Percentiles rank a stretch among this genome's conserved stretches.
Evolutionary conservation across 1,140 invertebrate species (phyloP).

Genomic region (Leptinotarsa lineolata): DNA sequence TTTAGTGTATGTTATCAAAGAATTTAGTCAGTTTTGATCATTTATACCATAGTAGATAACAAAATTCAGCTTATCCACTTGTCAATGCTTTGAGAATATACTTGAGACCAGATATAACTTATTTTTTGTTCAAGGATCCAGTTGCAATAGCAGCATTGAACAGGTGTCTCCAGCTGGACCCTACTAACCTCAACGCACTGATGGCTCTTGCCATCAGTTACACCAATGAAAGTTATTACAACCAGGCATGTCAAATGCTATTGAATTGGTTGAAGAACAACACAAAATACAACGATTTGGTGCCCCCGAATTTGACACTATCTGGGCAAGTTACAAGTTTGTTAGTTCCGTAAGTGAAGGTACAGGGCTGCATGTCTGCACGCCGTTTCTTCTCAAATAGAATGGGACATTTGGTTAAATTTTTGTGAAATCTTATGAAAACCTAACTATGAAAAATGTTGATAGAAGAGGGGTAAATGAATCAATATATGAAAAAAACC

Average conservation of each 20-base stretch:
- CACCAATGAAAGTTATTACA: conserved; percentile 90
- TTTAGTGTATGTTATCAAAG: too few relatives aligned
- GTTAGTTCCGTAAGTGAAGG: conserved; percentile 48
- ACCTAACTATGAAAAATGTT: too few relatives aligned
- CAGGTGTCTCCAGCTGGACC: conserved; percentile 81
- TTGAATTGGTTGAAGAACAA: conserved; percentile 84
- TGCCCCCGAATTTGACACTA: conserved; percentile 60
- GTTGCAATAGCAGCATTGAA: conserved; percentile 87
- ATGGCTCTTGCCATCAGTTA: conserved; percentile 92
- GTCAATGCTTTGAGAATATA: too few relatives aligned
- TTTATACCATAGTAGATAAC: too few relatives aligned
- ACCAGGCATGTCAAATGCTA: conserved; percentile 73
- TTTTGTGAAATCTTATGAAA: not conserved
- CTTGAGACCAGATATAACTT: too few relatives aligned
- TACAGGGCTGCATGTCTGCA: conserved; percentile 22
- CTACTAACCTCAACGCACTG: conserved; percentile 80
- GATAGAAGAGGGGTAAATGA: too few relatives aligned
- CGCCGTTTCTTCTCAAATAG: conserved; percentile 7
- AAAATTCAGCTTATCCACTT: too few relatives aligned
- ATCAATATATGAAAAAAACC: too few relatives aligned
- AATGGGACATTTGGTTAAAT: conserved; percentile 13
- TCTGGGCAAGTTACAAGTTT: conserved; percentile 56
- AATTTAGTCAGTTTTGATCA: too few relatives aligned
- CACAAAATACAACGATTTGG: conserved; percentile 80
- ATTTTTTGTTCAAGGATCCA: conserved; percentile 69